Evolutionary conservation across 2,888 invertebrate species (phyloP), one percentile per base, ranked within the genome.

Genomic region (Xiphydria camelus): DNA sequence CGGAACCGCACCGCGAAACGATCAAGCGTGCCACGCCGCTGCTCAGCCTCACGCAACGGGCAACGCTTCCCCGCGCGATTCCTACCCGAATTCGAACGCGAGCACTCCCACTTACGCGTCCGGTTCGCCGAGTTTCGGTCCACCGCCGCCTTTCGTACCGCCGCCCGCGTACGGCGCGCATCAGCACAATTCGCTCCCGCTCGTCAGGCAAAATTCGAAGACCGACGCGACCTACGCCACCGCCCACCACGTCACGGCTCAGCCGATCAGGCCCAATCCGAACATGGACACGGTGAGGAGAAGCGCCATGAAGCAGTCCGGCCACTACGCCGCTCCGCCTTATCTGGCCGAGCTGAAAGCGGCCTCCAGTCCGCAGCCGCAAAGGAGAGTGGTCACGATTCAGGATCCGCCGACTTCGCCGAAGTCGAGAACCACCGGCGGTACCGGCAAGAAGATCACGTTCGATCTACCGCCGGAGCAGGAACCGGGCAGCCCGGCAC

Each of bases 301-400:
- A 36, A 74, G 73, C 47, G 73, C 74, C 3, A 45, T 75, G 53
- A 75, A 75, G 15, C 74, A 75, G 33, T 55, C 63, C 0, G 51
- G 67, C 3, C 71, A 73, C 34, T 75, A 74, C 45, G 68, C 74
- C 4, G 55, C 69, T 3, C 76, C 76, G 1, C 82, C 83, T 1
- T 83, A 83, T 57, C 69, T 83, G 7, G 80, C 78, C 1, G 83
- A 84, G 59, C 62, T 83, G 1, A 83, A 83, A 48, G 78, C 78
- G 4, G 80, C 82, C 34, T 82, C 82, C 52, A 76, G 80, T 39
- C 79, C 79, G 0, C 77, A 81, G 51, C 59, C 74, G 1, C 82
- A 82, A 59, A 77, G 83, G 36, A 79, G 84, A 62, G 85, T 84
- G 0, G n/a, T n/a, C n/a, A 84, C 81, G 50, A 86, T 85, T 49